Percentiles rank a stretch among this genome's conserved stretches.
Evolutionary conservation across 2,797 vertebrate species (phyloP).

Genomic region (Gila robusta): DNA sequence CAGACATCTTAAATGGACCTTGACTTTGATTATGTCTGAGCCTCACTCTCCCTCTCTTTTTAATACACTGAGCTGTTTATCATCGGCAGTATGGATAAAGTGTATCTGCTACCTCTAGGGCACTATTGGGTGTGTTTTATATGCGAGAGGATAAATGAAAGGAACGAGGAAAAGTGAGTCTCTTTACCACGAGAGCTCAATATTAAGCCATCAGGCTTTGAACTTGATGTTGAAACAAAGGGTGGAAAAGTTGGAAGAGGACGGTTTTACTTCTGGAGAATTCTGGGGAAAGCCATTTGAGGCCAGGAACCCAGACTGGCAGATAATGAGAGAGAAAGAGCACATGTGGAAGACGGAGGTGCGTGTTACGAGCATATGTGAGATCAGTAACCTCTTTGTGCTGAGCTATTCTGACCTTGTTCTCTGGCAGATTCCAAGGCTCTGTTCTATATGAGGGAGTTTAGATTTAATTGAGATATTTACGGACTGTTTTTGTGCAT

Average conservation of each 20-base stretch:
- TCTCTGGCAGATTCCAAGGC: slow-evolving; percentile 7
- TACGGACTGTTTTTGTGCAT: background rate
- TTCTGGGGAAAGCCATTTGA: slow-evolving; percentile 38
- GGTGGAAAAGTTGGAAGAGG: slow-evolving; percentile 18
- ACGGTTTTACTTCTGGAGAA: slow-evolving; percentile 5
- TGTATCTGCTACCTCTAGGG: slow-evolving; percentile 32
- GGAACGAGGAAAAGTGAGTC: background rate
- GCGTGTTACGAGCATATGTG: slow-evolving; percentile 17
- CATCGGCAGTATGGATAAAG: slow-evolving; percentile 41
- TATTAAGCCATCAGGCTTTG: slow-evolving; percentile 41
- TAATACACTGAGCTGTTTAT: slow-evolving; percentile 70
- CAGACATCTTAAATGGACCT: slow-evolving; percentile 66
- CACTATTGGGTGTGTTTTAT: slow-evolving; percentile 33
- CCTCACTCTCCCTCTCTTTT: slow-evolving; percentile 64
- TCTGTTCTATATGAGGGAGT: background rate
- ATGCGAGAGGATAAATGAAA: slow-evolving; percentile 32
- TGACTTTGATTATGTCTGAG: slow-evolving; percentile 70
- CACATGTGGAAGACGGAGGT: slow-evolving; percentile 19
- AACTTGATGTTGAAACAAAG: slow-evolving; percentile 45
- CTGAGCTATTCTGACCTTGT: slow-evolving; percentile 20
- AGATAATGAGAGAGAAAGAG: slow-evolving; percentile 49
- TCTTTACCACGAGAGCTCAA: slow-evolving; percentile 14
- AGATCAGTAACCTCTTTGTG: slow-evolving; percentile 36
- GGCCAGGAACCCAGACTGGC: background rate
- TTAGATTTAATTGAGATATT: background rate